These are phyloP conservation scores for Pristionchus maxplancki DNA, from an alignment of 2,888 invertebrate species.

Conservation along the genomic window DNA sequence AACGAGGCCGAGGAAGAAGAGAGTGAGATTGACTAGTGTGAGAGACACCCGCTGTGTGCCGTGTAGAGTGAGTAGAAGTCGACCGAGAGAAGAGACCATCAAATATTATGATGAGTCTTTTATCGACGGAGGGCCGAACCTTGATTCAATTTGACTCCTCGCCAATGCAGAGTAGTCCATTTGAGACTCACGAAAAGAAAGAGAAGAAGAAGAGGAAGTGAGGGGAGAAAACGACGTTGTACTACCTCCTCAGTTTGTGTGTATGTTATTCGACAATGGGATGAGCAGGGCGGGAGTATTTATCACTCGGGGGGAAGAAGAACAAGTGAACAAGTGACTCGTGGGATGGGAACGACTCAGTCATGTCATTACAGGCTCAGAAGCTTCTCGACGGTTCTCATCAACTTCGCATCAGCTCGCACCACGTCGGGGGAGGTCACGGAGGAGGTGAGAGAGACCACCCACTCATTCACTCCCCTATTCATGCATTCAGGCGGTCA, in stretches of 20 bases:
- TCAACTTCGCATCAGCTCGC: slow-evolving; percentile 76
- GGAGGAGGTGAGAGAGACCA: slow-evolving; percentile 66
- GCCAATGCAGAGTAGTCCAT: slow-evolving; percentile 40
- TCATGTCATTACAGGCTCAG: slow-evolving; percentile 69
- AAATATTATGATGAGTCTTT: slow-evolving; percentile 53
- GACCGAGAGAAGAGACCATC: slow-evolving; percentile 18
- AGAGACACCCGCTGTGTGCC: neutral
- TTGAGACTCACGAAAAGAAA: slow-evolving; percentile 32
- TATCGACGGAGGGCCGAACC: slow-evolving; percentile 48
- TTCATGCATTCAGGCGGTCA: slow-evolving; percentile 63
- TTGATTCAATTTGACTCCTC: slow-evolving; percentile 50
- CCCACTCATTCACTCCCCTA: neutral
- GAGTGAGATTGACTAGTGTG: slow-evolving; percentile 21
- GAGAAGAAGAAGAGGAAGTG: slow-evolving; percentile 40
- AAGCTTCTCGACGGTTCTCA: slow-evolving; percentile 77
- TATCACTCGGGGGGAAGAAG: neutral
- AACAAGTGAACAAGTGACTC: slow-evolving; percentile 6
- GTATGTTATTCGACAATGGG: slow-evolving; percentile 25
- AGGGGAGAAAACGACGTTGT: slow-evolving; percentile 35
- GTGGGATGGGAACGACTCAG: neutral
- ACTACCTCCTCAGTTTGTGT: slow-evolving; percentile 24
- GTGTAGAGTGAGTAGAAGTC: neutral
- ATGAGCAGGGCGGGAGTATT: neutral
- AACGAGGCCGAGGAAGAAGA: slow-evolving; percentile 11
- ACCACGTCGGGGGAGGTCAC: slow-evolving; percentile 74